Percentiles rank a stretch among this genome's conserved stretches.
Evolutionary conservation across 2,888 invertebrate species (phyloP).

Genomic region (Linnaemya tessellans): DNA sequence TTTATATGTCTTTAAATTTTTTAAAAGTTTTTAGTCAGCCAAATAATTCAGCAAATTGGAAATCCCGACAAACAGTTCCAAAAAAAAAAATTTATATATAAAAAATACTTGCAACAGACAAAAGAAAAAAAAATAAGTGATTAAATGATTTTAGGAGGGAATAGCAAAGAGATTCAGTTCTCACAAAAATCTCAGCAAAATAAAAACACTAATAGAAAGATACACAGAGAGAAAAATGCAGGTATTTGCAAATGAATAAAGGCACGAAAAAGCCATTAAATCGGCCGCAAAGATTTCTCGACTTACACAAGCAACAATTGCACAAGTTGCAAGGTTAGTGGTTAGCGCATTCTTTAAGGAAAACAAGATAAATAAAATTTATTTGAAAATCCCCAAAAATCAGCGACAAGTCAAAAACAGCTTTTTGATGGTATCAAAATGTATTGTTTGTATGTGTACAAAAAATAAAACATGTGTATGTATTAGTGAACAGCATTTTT

Average conservation of each 20-base stretch:
- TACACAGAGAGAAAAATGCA: conserved; percentile 34
- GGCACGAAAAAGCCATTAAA: neutral
- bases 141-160: too few relatives aligned
- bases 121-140: too few relatives aligned
- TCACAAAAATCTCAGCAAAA: neutral
- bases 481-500: too few relatives aligned
- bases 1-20: too few relatives aligned
- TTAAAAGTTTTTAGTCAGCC: too few relatives aligned
- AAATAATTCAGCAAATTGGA: too few relatives aligned
- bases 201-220: conserved; percentile 25
- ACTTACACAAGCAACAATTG: conserved; percentile 50
- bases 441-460: neutral
- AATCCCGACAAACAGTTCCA: too few relatives aligned
- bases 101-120: too few relatives aligned
- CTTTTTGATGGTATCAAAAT: conserved; percentile 37
- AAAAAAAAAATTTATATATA: too few relatives aligned
- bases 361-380: conserved; percentile 31
- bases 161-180: too few relatives aligned
- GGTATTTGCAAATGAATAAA: too few relatives aligned
- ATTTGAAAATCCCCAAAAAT: conserved; percentile 3
- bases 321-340: conserved; percentile 57
- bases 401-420: conserved; percentile 38
- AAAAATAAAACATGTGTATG: neutral
- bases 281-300: conserved; percentile 13
- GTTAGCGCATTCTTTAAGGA: conserved; percentile 37